Evolutionary conservation across 1,140 invertebrate species (phyloP), one percentile per base, ranked within the genome.

Genomic region (Matsumurasca onukii): DNA sequence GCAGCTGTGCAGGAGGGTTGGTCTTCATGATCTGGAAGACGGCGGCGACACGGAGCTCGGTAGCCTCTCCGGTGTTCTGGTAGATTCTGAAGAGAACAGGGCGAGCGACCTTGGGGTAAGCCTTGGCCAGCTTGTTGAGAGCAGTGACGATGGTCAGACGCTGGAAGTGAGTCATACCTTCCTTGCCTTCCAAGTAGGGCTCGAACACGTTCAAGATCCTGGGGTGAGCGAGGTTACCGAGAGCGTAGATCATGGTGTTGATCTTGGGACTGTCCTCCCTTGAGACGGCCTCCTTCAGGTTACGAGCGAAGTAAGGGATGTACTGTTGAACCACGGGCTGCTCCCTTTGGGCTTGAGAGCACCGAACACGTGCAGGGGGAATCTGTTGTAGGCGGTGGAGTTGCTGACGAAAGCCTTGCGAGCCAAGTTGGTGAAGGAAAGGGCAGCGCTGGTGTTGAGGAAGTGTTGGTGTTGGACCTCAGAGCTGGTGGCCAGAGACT

Each of bases 181-280:
- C 82, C 77, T 71, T 82, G 17, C 86, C 86, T 79, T 90, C 87
- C 12, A 91, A 77, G 73, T 89, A 91, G 3, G 87, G 86, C 73
- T 88, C 81, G 71, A 88, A 87, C 2, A 84, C 79, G 1, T 79
- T 70, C 1, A 90, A 71, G 59, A 89, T 84, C 65, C 78, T 78
- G 2, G 82, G 83, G 75, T 89, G 85, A 34, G 76, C 86, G 1
- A 86, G 77, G 68, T 84, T 85, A 48, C 88, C 88, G 62, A 91
- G 79, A 59, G 89, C 88, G 29, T 81, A 76, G 45, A 86, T 86
- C 76, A 83, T 86, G 0, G 84, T 78, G 68, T 86, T 85, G 29
- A 86, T 83, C 76, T 84, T 84, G 25, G 76, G 73, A 69, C 78
- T 82, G 66, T 89, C 80, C 2, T 74, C 73, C 3, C 81, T 45